Evolutionary conservation across 2,797 vertebrate genomes (phyloP), one percentile per base, ranked within the genome.

Genomic region (Karalla daura): DNA sequence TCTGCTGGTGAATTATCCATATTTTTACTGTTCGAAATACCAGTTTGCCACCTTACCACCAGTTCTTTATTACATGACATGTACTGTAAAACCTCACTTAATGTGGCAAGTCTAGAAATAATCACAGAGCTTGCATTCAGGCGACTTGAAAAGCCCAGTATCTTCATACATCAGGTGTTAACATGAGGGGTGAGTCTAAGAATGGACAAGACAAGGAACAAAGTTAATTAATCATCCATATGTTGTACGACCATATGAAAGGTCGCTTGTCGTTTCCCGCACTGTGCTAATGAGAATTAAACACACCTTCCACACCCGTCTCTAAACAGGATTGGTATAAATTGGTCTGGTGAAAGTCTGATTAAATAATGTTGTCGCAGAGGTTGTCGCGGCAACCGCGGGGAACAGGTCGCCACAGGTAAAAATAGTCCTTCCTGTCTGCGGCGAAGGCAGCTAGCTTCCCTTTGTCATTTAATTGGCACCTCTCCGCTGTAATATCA

Each of bases 331-430:
- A 33, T 40, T 9, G 0, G 12, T 74, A 28, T 44, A 33, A 36
- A 33, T 63, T 13, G 23, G 20, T 60, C 45, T 43, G 28, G 27
- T 32, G 35, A 64, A 74, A 68, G n/a, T 75, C 51, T 58, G 49
- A 71, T 74, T 71, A 76, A 84, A 81, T 61, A 70, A 62, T 78
- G 71, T 62, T 10, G 71, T 62, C 12, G 4, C 58, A 49, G 64
- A n/a, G 36, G 84, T 87, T 82, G 83, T 83, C 83, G 39, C 81
- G 75, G 81, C 54, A 86, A 89, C 85, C 41, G 47, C 47, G 4
- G 24, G 46, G 74, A 81, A 47, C 41, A 45, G 76, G 66, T 59
- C 18, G n/a, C n/a, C 2, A 4, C n/a, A 27, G 54, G 49, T 76
- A 80, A 82, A 85, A 86, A 84, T 86, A 87, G 74, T 68, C 37